Base-by-base conservation (phyloP, 2,113 vertebrate species). In the Ageneiosus marmoratus region DNA sequence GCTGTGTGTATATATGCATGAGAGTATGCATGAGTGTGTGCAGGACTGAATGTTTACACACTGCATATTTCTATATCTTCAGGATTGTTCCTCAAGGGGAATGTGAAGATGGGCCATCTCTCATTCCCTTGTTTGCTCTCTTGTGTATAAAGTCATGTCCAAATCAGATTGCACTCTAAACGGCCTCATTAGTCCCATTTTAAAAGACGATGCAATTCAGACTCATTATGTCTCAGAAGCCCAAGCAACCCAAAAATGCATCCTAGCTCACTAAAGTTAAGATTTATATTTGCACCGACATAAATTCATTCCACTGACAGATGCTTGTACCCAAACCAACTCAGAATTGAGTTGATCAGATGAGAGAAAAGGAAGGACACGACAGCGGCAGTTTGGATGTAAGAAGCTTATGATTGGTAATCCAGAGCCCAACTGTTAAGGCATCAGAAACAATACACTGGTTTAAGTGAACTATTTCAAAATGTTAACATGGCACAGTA, bases 61-160 rank as follows among this genome's bases (percentile, higher is more conserved):
- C 65, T 78, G 89, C 89, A 93, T 91, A 91, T 90, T 93, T 93
- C 85, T 86, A 56, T 89, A 87, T 85, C 58, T 84, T 90, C 85
- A 88, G 91, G 84, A 88, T 89, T 16, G 81, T 86, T 84, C 88
- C 85, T 87, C 79, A n/a, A 1, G 56, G 80, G 87, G 88, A 83
- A 84, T 88, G 81, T 87, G 72, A 87, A 63, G 70, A 85, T 81
- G 76, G 55, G 72, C 80, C 85, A 48, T 16, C 41, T 29, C 27
- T 55, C 69, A 80, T 77, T 84, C 55, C 58, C 65, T 69, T 55
- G 24, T 55, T 41, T 69, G 12, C 80, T 70, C 34, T 27, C 29
- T 50, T n/a, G 41, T 44, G 51, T 11, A 58, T 18, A 58, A 3
- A 37, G 29, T 20, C 46, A 9, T 34, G 56, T 27, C 22, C 79